phyloP scores from a whole-genome alignment of 2,113 vertebrate genomes.

The Plecturocebus donacophilus region DNA sequence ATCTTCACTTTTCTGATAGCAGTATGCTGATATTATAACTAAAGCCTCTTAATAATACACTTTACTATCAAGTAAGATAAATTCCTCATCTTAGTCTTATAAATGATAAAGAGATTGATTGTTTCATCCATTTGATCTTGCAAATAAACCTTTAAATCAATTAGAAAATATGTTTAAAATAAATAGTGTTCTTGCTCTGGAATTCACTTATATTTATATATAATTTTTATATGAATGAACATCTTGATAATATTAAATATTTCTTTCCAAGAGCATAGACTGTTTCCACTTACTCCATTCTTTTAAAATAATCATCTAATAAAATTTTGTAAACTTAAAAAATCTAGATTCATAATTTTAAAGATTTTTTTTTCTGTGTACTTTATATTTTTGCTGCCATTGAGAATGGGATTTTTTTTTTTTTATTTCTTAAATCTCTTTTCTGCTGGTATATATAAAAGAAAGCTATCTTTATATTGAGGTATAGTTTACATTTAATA shows the following conservation, averaged over 20 bases:
- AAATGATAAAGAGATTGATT: neutral
- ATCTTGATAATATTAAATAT: slow-evolving; percentile 8
- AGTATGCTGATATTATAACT: neutral
- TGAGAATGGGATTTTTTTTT: slow-evolving; percentile 21
- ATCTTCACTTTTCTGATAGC: slow-evolving; percentile 7
- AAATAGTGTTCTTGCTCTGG: neutral
- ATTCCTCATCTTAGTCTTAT: neutral
- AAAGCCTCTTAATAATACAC: neutral
- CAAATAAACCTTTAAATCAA: slow-evolving; percentile 9
- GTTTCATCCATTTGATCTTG: neutral
- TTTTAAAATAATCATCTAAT: neutral
- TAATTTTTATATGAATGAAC: slow-evolving; percentile 26
- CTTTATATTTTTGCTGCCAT: neutral
- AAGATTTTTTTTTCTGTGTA: slow-evolving; percentile 40
- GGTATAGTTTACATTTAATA: neutral
- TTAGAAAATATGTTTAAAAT: slow-evolving; percentile 17
- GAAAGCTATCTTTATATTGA: neutral
- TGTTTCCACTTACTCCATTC: neutral
- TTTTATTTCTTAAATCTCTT: neutral
- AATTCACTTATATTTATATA: slow-evolving; percentile 35
- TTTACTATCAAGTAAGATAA: neutral
- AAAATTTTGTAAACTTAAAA: slow-evolving; percentile 8
- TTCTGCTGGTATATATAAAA: neutral
- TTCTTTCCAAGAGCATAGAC: neutral
- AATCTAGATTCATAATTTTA: neutral